Evolutionary conservation across 2,797 vertebrate species (phyloP), one percentile per base, ranked within the genome.

Genomic region (Lindbergichthys nudifrons): DNA sequence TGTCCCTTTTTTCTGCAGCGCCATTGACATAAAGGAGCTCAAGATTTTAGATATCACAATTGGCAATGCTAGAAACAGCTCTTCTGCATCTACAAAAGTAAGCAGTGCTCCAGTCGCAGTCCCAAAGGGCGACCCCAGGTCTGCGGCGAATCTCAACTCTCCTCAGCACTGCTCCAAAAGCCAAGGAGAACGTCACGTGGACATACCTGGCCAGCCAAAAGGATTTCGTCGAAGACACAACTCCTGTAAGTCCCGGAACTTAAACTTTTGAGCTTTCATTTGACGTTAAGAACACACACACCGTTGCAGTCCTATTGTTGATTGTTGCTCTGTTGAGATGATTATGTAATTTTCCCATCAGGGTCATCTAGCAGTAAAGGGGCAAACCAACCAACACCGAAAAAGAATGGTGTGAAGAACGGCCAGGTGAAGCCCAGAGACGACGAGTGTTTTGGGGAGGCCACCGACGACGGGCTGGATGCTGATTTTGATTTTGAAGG

Each of bases 401-500:
- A 99, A 88, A 99, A 99, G 90, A 99, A 97, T 0, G 97, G 96
- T 0, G 70, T 97, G 69, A 98, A 98, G 84, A 99, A 99, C 0
- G 97, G 98, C 50, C 97, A 95, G 23, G 95, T 97, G 95, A 98
- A 97, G 90, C 96, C 90, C 81, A 96, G 97, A 89, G 98, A 99
- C 0, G 98, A 99, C 0, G 98, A 99, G 78, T 99, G 98, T 90
- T 99, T 99, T 2, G 98, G 98, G 15, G 97, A 99, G 0, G 94
- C 95, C 18, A 93, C 97, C 3, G 97, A 98, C 0, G 97, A 98
- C 4, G 96, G 96, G 74, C 95, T 97, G 9, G 97, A 98, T 48
- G 96, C 97, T 0, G 98, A 99, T 87, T 99, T 99, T 85, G 98
- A 99, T 82, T 99, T 99, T 23, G 98, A 99, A 75, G 98, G 98